Conservation (phyloP, 30 jellyfish, hydroid and myxozoan genomes). For the Cassiopea xamachana region DNA sequence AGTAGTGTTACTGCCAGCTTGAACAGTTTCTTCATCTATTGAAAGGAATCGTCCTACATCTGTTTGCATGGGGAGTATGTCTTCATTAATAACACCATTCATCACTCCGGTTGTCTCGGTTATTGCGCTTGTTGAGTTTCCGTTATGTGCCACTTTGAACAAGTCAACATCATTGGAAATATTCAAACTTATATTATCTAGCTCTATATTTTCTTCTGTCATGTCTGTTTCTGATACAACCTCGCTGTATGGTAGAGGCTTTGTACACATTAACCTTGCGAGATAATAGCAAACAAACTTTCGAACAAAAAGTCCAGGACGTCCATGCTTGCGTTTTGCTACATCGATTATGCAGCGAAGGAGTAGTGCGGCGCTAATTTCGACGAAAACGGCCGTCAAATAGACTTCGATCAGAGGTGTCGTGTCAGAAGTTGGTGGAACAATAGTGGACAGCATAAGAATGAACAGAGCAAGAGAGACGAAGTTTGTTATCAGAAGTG, state of each 20-base stretch:
- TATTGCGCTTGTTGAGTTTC: not conserved
- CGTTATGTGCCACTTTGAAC: not conserved
- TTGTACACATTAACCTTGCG: conserved; percentile 15
- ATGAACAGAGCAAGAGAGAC: conserved; percentile 79
- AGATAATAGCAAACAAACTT: conserved; percentile 21
- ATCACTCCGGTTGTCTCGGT: not conserved
- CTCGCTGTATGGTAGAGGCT: conserved; percentile 9
- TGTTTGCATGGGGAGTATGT: not conserved
- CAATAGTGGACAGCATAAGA: conserved; percentile 68
- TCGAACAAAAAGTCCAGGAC: conserved; percentile 30
- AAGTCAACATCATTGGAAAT: conserved; percentile 3
- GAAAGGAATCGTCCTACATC: not conserved
- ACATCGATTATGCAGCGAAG: conserved; percentile 52
- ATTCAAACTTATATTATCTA: conserved; percentile 14
- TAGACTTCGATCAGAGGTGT: conserved; percentile 75
- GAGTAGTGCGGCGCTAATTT: conserved; percentile 49
- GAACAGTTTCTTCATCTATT: not conserved
- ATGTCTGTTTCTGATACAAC: not conserved
- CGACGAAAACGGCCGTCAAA: conserved; percentile 63
- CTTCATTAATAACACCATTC: not conserved
- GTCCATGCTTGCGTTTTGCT: conserved; percentile 27
- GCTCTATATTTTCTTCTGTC: not conserved
- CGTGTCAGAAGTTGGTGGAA: conserved; percentile 84
- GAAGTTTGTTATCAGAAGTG: conserved; percentile 77
- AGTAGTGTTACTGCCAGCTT: not conserved